Conservation (phyloP, 2,797 vertebrate species). For the Protosalanx chinensis region DNA sequence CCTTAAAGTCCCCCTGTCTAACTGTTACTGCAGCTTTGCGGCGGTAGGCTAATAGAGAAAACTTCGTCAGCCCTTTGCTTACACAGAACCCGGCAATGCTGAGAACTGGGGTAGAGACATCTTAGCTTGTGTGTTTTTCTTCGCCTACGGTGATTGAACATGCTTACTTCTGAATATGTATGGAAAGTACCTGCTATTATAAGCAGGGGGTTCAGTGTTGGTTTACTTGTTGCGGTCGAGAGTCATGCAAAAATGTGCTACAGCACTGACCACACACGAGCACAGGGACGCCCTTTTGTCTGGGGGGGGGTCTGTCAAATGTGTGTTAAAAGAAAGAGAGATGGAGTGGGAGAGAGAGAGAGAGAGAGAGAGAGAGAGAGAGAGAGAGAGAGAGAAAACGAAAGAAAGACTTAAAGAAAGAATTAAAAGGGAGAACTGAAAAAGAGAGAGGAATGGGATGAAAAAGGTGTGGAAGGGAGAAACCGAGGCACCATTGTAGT, state of each 20-base stretch:
- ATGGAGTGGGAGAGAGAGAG: conserved; percentile 19
- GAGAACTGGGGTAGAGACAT: conserved; percentile 49
- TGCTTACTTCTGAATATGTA: conserved; percentile 69
- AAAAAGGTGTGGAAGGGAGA: conserved; percentile 2
- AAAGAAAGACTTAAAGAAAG: background rate
- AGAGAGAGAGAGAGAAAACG: background rate
- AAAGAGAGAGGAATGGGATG: conserved; percentile 1
- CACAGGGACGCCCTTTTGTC: conserved; percentile 23
- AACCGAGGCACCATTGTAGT: background rate
- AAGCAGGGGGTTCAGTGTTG: conserved; percentile 64
- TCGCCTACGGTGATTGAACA: conserved; percentile 59
- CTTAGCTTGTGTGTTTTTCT: conserved; percentile 62
- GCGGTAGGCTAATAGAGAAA: conserved; percentile 53
- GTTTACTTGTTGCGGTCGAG: conserved; percentile 60
- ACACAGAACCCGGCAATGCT: conserved; percentile 36
- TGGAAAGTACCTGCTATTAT: conserved; percentile 75
- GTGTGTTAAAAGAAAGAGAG: conserved; percentile 1
- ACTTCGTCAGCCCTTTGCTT: conserved; percentile 51
- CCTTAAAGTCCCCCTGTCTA: conserved; percentile 42
- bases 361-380: conserved; percentile 37
- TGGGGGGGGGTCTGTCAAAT: background rate
- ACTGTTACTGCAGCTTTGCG: conserved; percentile 39
- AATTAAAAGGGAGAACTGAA: background rate
- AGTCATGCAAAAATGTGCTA: conserved; percentile 53
- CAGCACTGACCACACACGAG: conserved; percentile 62